These are phyloP conservation scores for Chloromyia formosa DNA, from an alignment of 2,888 invertebrate genomes.

Conservation along the genomic window DNA sequence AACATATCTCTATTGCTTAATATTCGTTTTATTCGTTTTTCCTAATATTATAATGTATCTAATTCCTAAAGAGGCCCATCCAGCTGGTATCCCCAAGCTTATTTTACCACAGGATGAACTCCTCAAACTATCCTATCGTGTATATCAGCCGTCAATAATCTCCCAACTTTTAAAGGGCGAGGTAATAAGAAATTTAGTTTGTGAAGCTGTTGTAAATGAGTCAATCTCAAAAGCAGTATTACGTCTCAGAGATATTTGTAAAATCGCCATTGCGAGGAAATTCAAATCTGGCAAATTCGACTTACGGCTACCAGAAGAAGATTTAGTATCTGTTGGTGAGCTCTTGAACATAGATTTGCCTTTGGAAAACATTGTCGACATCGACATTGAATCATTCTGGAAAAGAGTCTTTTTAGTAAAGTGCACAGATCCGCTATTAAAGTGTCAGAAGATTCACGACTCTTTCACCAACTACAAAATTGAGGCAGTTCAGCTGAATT, in stretches of 20 bases:
- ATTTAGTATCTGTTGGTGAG: conserved; percentile 40
- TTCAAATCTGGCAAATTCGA: conserved; percentile 31
- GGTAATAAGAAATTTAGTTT: conserved; percentile 38
- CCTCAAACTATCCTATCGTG: conserved; percentile 4
- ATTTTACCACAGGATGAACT: conserved; percentile 24
- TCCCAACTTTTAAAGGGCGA: conserved; percentile 36
- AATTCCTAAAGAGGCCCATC: too few species aligned
- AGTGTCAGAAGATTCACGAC: conserved; percentile 6
- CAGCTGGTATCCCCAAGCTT: background rate
- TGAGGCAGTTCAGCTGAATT: conserved; percentile 39
- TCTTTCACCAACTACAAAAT: conserved; percentile 21
- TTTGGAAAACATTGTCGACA: conserved; percentile 27
- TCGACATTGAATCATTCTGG: conserved; percentile 46
- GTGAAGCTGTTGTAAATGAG: conserved; percentile 31
- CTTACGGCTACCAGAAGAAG: background rate
- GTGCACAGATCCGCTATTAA: conserved; percentile 8
- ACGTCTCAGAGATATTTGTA: conserved; percentile 34
- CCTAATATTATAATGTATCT: too few species aligned
- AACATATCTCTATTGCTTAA: too few species aligned
- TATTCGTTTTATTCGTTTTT: too few species aligned
- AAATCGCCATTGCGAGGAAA: background rate
- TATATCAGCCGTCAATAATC: conserved; percentile 45
- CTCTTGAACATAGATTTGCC: conserved; percentile 22
- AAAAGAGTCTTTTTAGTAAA: conserved; percentile 36
- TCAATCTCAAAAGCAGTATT: too few species aligned